These are phyloP conservation scores for Hylaeus volcanicus DNA, from an alignment of 1,140 invertebrate species.

Conservation along the genomic window DNA sequence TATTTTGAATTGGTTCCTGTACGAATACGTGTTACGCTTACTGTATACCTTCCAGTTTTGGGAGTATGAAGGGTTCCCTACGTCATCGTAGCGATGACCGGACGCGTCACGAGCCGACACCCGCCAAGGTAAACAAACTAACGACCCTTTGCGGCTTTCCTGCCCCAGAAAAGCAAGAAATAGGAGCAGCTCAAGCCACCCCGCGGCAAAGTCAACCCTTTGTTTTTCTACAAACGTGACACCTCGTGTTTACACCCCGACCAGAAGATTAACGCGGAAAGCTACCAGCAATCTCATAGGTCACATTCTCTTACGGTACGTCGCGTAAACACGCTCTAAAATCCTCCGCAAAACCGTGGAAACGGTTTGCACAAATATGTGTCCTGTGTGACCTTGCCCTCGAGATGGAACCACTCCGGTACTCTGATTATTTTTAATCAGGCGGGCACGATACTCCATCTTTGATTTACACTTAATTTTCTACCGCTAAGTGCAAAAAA, in stretches of 20 bases:
- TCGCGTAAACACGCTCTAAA: background rate
- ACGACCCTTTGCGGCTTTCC: background rate
- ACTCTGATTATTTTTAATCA: too few relatives aligned
- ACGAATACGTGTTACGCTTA: too few relatives aligned
- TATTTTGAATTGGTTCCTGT: too few relatives aligned
- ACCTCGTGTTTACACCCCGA: slow-evolving; percentile 12
- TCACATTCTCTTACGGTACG: background rate
- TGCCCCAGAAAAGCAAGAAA: slow-evolving; percentile 41
- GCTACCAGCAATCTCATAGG: background rate
- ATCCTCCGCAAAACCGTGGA: too few relatives aligned
- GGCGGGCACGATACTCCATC: too few relatives aligned
- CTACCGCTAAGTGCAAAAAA: too few relatives aligned
- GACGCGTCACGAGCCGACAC: slow-evolving; percentile 4
- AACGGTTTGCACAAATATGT: too few relatives aligned
- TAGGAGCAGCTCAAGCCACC: background rate
- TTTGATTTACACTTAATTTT: too few relatives aligned
- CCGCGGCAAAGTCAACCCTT: slow-evolving; percentile 1
- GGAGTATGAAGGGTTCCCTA: background rate
- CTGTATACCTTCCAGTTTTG: too few relatives aligned
- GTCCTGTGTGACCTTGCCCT: too few relatives aligned
- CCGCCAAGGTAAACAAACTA: slow-evolving; percentile 49
- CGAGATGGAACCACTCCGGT: too few relatives aligned
- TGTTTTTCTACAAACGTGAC: slow-evolving; percentile 9
- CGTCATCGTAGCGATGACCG: too few relatives aligned
- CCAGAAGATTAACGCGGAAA: background rate